phyloP scores from a whole-genome alignment of 2,113 vertebrate genomes.

The Pogonocichla stellata region DNA sequence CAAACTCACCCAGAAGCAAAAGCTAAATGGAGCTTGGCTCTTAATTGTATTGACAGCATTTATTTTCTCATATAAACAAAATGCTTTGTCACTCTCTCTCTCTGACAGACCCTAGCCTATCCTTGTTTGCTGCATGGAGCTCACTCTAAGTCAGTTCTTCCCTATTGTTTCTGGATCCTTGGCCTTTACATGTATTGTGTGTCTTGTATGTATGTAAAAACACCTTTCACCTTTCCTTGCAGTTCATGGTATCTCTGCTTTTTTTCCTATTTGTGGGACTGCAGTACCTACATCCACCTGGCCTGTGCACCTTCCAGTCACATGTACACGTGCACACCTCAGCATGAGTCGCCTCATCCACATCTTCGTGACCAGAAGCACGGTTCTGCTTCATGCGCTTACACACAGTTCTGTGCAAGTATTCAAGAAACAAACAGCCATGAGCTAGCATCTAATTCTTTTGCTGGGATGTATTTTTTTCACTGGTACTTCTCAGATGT shows the following conservation, averaged over 20 bases:
- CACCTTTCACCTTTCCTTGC: neutral
- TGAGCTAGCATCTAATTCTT: neutral
- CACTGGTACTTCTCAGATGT: neutral
- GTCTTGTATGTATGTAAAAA: neutral
- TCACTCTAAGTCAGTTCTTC: neutral
- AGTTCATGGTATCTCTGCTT: neutral
- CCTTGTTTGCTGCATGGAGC: neutral
- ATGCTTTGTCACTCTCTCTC: neutral
- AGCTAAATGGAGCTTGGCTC: neutral
- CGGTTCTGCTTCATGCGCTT: neutral
- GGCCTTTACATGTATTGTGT: neutral
- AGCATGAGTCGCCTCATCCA: neutral
- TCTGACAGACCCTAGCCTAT: neutral
- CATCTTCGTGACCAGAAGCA: neutral
- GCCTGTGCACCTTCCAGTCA: neutral
- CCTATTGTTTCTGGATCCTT: neutral
- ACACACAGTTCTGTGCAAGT: neutral
- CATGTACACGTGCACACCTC: neutral
- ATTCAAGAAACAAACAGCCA: neutral
- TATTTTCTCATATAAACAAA: neutral
- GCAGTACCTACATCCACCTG: neutral
- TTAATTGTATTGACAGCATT: neutral
- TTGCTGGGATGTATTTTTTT: neutral
- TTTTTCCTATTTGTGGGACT: neutral
- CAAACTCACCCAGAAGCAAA: neutral